Evolutionary conservation across 2,888 invertebrate genomes (phyloP).

Genomic region (Theretra japonica): DNA sequence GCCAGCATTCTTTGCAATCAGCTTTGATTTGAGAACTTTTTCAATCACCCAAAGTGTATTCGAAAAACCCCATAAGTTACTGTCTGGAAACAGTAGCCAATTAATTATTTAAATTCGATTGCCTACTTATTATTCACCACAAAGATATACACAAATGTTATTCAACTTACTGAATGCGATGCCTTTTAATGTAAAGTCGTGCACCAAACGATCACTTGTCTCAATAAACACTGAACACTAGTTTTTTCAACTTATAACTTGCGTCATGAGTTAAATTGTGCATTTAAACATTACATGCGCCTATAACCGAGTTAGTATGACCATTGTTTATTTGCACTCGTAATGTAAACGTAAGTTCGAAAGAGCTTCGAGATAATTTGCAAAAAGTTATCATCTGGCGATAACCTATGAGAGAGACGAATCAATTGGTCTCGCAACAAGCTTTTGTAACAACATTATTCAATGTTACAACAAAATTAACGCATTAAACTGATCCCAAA

Average conservation of each 20-base stretch:
- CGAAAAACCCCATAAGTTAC: neutral
- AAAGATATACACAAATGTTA: slow-evolving; percentile 1
- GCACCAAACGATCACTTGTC: slow-evolving; percentile 2
- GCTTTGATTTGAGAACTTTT: slow-evolving; percentile 18
- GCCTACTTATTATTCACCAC: neutral
- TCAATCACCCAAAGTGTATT: neutral
- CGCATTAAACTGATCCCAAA: neutral
- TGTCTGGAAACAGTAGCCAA: neutral
- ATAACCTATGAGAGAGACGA: slow-evolving; percentile 62
- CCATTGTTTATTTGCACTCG: neutral
- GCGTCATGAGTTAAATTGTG: neutral
- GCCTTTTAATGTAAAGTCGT: neutral
- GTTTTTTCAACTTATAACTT: slow-evolving; percentile 19
- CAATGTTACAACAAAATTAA: neutral
- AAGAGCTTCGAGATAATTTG: slow-evolving; percentile 37
- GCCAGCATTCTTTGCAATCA: slow-evolving; percentile 29
- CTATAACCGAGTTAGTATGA: neutral
- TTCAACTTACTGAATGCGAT: neutral
- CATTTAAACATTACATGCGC: neutral
- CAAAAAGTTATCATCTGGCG: slow-evolving; percentile 71
- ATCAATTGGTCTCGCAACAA: slow-evolving; percentile 39
- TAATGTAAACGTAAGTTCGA: slow-evolving; percentile 10
- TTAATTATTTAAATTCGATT: slow-evolving; percentile 2
- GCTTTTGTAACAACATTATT: slow-evolving; percentile 24
- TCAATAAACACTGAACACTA: neutral